Evolutionary conservation across 2,797 vertebrate species (phyloP), one percentile per base, ranked within the genome.

Genomic region (Sylvilagus floridanus): DNA sequence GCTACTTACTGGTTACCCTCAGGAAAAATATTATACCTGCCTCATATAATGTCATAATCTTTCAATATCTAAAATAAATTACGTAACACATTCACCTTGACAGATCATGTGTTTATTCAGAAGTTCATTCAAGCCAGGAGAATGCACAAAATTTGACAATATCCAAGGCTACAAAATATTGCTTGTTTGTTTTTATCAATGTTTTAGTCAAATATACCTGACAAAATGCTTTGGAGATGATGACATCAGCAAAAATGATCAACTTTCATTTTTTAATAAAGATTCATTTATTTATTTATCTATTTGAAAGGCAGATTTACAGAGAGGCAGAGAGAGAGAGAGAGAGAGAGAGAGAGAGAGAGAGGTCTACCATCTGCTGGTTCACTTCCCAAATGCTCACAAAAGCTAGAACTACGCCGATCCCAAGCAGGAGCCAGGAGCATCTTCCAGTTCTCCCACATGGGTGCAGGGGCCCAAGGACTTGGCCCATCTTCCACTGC

Each of bases 71-170:
- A 79, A 90, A 92, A 92, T 90, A 96, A 96, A 95, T 88, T 91
- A 95, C 97, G 65, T 87, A 97, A 94, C 63, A 93, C 57, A 90
- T 69, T 97, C 97, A 91, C 93, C 97, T 93, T 90, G 93, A 93
- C 86, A 97, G 96, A 92, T 94, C 92, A 2, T 84, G 60, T 93
- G 79, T 90, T 96, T 93, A 94, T 94, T 97, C 91, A 57, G 91
- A 91, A 97, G 84, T 83, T 96, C 94, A 89, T 84, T 95, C 93
- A 97, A 96, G 68, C 35, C 79, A 94, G 77, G 54, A 88, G 10
- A 50, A 68, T 71, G 62, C 68, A 97, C 57, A 95, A 97, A 97
- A 97, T 97, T 75, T 97, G 86, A 93, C 37, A 68, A 24, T 79
- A 76, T 37, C 93, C 68, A 68, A 97, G 47, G 62, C 65, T 75